These are phyloP conservation scores for Noctilio leporinus DNA, from an alignment of 2,113 vertebrate genomes.

Conservation along the genomic window DNA sequence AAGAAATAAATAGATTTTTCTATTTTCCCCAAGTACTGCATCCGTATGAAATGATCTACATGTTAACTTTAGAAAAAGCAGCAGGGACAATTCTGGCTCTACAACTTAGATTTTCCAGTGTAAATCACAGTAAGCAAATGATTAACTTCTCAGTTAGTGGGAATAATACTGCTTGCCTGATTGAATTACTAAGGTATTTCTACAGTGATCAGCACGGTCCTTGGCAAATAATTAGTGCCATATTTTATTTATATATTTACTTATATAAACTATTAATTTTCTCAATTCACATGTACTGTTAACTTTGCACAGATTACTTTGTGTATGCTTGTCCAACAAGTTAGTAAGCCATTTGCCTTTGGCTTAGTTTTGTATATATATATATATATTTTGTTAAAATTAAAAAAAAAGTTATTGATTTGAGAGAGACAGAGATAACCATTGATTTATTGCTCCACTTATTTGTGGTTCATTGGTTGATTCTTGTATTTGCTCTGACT, in stretches of 20 bases:
- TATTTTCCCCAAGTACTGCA: background rate
- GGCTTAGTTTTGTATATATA: background rate
- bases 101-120: background rate
- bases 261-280: conserved; percentile 20
- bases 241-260: too few relatives aligned
- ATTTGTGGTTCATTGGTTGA: too few relatives aligned
- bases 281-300: background rate
- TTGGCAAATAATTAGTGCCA: background rate
- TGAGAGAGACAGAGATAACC: too few relatives aligned
- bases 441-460: too few relatives aligned
- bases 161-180: background rate
- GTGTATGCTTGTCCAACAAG: background rate
- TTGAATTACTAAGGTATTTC: background rate
- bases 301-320: background rate
- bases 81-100: background rate
- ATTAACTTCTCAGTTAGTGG: background rate
- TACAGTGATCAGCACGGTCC: background rate
- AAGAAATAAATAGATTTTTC: background rate
- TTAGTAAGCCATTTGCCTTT: conserved; percentile 23
- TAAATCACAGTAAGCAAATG: background rate
- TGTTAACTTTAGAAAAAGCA: background rate
- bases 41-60: background rate
- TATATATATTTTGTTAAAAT: too few relatives aligned
- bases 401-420: too few relatives aligned
- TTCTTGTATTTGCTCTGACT: too few relatives aligned